Evolutionary conservation across 1,140 invertebrate genomes (phyloP).

Genomic region (Idris sp.): DNA sequence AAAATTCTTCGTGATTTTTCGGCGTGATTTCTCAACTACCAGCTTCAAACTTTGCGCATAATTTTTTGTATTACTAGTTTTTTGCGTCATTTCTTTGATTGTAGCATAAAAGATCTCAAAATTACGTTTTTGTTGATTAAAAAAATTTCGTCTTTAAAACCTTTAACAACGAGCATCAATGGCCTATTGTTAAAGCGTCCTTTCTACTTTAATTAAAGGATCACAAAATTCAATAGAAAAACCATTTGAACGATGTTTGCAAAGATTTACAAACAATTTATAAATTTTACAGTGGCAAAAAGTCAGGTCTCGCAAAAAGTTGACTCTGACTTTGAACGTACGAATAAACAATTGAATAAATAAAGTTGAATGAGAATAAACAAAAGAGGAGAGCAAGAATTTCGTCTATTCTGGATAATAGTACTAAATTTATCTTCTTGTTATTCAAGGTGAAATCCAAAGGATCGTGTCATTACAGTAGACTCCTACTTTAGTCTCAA

Average conservation of each 20-base stretch:
- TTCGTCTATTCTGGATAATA: conserved; percentile 42
- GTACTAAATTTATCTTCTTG: conserved; percentile 55
- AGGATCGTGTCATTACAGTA: conserved; percentile 40
- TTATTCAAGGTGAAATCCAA: conserved; percentile 49
- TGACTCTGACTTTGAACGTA: conserved; percentile 7
- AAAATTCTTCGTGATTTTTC: conserved; percentile 17
- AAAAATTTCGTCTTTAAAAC: too few relatives aligned
- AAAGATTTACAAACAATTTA: too few relatives aligned
- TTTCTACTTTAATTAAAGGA: too few relatives aligned
- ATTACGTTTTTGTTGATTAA: too few relatives aligned
- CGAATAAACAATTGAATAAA: conserved; percentile 37
- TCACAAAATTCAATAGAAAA: conserved; percentile 13
- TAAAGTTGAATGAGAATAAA: conserved; percentile 36
- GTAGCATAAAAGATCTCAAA: too few relatives aligned
- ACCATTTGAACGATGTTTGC: conserved; percentile 15
- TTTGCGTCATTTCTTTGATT: background rate
- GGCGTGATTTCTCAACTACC: conserved; percentile 8
- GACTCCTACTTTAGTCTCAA: conserved; percentile 42
- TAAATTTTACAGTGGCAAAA: too few relatives aligned
- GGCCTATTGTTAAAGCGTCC: too few relatives aligned
- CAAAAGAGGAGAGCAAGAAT: conserved; percentile 32
- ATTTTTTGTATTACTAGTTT: conserved; percentile 8
- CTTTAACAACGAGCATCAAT: too few relatives aligned
- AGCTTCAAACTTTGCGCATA: conserved; percentile 1
- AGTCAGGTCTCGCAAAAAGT: too few relatives aligned